Evolutionary conservation across 2,113 vertebrate genomes (phyloP).

Genomic region (Ploceus nigricollis): DNA sequence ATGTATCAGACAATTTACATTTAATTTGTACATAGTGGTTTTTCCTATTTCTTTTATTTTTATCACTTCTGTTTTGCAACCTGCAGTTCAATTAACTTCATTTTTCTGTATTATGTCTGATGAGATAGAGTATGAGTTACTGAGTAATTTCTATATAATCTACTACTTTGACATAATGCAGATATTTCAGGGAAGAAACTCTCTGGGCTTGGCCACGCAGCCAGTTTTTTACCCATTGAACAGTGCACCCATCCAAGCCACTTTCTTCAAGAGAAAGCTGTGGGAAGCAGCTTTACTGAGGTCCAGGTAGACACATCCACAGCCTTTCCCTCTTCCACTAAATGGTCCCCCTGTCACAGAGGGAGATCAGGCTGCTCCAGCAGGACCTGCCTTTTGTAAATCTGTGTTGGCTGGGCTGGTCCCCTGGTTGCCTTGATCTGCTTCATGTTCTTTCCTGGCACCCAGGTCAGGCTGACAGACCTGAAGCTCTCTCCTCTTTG

Average conservation of each 20-base stretch:
- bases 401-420: background rate
- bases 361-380: background rate
- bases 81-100: background rate
- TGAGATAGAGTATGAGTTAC: background rate
- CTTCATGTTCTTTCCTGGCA: background rate
- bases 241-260: background rate
- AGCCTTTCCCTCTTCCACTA: background rate
- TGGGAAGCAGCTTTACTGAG: no score
- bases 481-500: background rate
- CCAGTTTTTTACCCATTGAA: background rate
- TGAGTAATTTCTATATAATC: background rate
- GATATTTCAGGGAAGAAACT: background rate
- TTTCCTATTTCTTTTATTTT: background rate
- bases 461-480: background rate
- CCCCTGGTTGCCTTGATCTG: background rate
- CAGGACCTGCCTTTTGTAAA: background rate
- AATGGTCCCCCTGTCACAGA: background rate
- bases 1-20: background rate
- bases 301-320: background rate
- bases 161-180: background rate
- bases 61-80: background rate
- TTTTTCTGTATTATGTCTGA: background rate
- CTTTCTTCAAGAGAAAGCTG: background rate
- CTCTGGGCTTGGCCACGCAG: background rate
- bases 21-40: background rate